These are phyloP conservation scores for Cepaea nemoralis DNA, from an alignment of 1,140 invertebrate genomes.

Conservation along the genomic window DNA sequence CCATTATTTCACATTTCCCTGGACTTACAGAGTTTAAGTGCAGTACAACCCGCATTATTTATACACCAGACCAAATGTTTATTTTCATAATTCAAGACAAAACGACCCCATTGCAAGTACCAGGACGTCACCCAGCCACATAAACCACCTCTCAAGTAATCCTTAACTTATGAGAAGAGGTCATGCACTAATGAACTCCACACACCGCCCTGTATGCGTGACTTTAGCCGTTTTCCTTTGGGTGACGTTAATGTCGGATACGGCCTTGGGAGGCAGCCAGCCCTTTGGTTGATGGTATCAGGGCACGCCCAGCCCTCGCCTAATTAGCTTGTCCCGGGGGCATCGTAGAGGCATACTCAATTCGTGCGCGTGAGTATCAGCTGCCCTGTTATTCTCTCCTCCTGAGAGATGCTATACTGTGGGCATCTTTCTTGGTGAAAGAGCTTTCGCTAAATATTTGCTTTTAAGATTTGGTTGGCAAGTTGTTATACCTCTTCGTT, in stretches of 20 bases:
- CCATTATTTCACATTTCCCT: too few species aligned
- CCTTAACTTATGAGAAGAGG: background rate
- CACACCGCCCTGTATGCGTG: background rate
- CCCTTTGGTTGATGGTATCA: background rate
- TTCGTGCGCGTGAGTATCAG: background rate
- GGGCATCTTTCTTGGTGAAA: too few species aligned
- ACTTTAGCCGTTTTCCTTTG: background rate
- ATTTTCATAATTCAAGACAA: constrained; percentile 7
- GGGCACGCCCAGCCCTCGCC: background rate
- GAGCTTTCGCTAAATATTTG: too few species aligned
- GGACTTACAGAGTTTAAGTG: too few species aligned
- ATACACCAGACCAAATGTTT: background rate
- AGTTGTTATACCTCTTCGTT: too few species aligned
- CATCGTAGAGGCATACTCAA: background rate
- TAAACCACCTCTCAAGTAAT: background rate
- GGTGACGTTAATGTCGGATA: background rate
- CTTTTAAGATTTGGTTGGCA: too few species aligned
- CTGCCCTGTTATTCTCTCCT: background rate
- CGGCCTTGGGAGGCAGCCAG: background rate
- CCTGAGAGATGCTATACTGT: background rate
- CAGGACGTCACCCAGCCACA: background rate
- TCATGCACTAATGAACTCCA: background rate
- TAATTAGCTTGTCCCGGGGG: background rate
- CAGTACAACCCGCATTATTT: too few species aligned
- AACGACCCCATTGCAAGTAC: background rate